Conservation (phyloP, 2,797 vertebrate genomes). For the Urosaurus nigricauda region DNA sequence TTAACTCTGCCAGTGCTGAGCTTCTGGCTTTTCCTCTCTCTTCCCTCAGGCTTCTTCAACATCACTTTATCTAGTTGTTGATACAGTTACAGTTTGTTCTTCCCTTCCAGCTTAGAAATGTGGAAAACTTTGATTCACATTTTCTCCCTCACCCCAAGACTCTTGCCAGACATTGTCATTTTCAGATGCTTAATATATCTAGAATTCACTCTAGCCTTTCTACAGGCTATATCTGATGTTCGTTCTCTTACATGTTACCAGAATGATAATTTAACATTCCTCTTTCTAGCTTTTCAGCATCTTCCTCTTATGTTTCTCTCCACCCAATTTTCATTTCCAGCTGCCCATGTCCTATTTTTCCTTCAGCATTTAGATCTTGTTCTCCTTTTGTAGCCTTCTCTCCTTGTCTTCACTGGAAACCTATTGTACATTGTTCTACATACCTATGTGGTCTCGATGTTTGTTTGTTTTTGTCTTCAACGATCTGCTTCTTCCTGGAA, state of each 20-base stretch:
- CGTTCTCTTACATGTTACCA: not conserved
- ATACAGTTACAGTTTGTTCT: not conserved
- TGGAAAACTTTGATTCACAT: conserved; percentile 11
- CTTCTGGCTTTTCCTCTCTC: not conserved
- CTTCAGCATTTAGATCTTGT: not conserved
- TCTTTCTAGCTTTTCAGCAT: not conserved
- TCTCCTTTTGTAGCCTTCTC: not conserved
- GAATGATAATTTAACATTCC: not conserved
- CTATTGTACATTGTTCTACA: not conserved
- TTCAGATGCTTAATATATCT: not conserved
- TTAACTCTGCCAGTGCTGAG: not conserved
- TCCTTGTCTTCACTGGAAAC: not conserved
- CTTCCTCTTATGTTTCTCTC: not conserved
- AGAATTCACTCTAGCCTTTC: not conserved
- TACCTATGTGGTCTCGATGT: not conserved
- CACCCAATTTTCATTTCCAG: not conserved
- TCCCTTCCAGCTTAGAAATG: not conserved
- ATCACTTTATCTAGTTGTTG: conserved; percentile 11
- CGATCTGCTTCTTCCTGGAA: not conserved
- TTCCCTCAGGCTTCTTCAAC: not conserved
- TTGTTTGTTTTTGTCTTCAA: too few species aligned
- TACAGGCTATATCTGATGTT: not conserved
- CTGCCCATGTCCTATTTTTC: too few species aligned
- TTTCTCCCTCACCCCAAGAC: too few species aligned
- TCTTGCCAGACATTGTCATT: not conserved